phyloP scores from a whole-genome alignment of 2,888 invertebrate genomes.

The Drosophila parthenogenetica region DNA sequence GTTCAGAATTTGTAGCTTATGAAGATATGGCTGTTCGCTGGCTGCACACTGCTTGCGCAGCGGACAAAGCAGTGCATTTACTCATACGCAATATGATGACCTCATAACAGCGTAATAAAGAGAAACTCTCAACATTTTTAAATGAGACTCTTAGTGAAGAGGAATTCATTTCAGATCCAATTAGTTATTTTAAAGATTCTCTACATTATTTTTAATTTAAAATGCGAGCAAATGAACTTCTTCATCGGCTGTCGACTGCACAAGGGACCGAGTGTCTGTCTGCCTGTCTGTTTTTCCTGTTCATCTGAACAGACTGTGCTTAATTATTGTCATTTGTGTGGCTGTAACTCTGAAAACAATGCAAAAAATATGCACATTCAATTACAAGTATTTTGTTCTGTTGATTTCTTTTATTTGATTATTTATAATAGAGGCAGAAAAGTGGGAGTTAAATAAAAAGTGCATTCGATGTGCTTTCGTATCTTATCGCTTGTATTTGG shows the following conservation, averaged over 20 bases:
- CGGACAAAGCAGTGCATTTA: too few species aligned
- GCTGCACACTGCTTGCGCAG: too few species aligned
- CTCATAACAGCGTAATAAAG: neutral
- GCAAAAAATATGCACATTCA: slow-evolving; percentile 30
- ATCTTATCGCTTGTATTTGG: slow-evolving; percentile 32
- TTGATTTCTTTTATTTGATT: slow-evolving; percentile 53
- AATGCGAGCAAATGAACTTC: slow-evolving; percentile 9
- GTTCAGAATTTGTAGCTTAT: too few species aligned
- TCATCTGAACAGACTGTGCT: slow-evolving; percentile 27
- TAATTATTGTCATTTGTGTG: slow-evolving; percentile 48
- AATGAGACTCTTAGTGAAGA: neutral
- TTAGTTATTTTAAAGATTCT: slow-evolving; percentile 1
- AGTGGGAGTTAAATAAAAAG: neutral
- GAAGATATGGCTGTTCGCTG: too few species aligned
- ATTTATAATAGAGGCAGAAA: slow-evolving; percentile 33
- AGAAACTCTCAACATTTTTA: neutral
- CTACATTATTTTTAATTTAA: slow-evolving; percentile 3
- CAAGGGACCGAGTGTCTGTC: neutral
- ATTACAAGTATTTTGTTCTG: slow-evolving; percentile 41
- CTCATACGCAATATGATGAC: neutral
- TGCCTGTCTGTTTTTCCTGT: neutral
- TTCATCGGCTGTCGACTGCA: neutral
- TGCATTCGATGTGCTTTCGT: neutral
- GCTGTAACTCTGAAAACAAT: slow-evolving; percentile 26
- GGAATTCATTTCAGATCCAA: slow-evolving; percentile 2